Evolutionary conservation across 2,888 invertebrate species (phyloP), one percentile per base, ranked within the genome.

Genomic region (Pristionchus exspectatus): DNA sequence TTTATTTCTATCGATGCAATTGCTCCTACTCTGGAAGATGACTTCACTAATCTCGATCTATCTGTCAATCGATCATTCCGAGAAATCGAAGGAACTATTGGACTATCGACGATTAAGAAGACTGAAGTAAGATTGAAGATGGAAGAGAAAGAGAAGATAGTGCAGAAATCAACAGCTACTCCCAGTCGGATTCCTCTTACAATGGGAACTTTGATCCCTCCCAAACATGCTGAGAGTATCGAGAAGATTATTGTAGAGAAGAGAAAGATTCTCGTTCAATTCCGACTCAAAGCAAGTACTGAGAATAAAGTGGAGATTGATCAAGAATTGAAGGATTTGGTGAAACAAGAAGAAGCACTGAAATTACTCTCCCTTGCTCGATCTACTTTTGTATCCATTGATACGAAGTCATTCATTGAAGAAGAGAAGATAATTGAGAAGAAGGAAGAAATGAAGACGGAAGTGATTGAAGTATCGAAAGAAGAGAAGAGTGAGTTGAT

Each of bases 11-110:
- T 81, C 27, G 81, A 81, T 44, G 69, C 50, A 16, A 69, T 44
- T 16, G 87, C 87, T 69, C 69, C 87, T 16, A 87, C 44, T 24
- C 21, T 21, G 0, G 87, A 87, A 33, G 24, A 81, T 33, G 89
- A 90, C 18, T 91, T 85, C 69, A 92, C 92, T 27, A 92, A 90
- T n/a, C 88, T 91, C 7, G 92, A 92, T 89, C 90, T 92, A 30
- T 89, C 90, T 9, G 90, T 92, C 74, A 88, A 91, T 56, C 44
- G 69, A 66, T 87, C 87, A 24, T 87, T 87, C 87, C 5, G 69
- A 27, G 87, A 87, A 21, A 87, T 59, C 14, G 87, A 87, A 69
- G 69, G 30, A 50, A 24, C 90, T 88, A 24, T 90, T 92, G 89
- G 90, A 90, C 56, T 91, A 12, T 24, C 89, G 10, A 56, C 91